These are phyloP conservation scores for Sepiola atlantica DNA, from an alignment of 2,888 invertebrate genomes.

Conservation along the genomic window DNA sequence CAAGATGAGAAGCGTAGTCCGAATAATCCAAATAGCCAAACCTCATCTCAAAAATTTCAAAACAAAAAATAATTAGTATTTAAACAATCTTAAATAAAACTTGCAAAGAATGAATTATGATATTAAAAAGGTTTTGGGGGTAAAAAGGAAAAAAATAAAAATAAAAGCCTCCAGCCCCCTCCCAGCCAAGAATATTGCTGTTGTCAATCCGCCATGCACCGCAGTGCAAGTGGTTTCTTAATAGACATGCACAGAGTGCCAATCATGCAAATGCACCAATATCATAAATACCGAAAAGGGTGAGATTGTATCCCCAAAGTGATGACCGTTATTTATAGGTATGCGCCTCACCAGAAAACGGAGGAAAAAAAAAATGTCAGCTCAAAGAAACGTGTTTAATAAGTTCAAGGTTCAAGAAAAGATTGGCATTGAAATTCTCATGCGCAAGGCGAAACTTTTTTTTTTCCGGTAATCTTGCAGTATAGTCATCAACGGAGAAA, in stretches of 20 bases:
- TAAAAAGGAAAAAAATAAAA: background rate
- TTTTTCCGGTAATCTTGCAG: too few relatives aligned
- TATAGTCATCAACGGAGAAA: too few relatives aligned
- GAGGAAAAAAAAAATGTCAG: background rate
- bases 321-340: background rate
- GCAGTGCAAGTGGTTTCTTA: background rate
- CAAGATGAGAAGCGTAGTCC: too few relatives aligned
- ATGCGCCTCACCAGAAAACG: background rate
- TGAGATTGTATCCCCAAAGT: background rate
- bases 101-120: background rate
- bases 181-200: background rate
- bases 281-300: background rate
- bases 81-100: background rate
- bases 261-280: background rate
- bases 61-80: background rate
- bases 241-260: background rate
- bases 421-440: constrained; percentile 42
- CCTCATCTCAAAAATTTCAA: too few relatives aligned
- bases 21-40: too few relatives aligned
- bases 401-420: constrained; percentile 2
- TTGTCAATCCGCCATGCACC: background rate
- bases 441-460: constrained; percentile 6
- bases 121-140: too few relatives aligned
- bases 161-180: background rate
- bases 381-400: background rate